Percentiles rank a stretch among this genome's conserved stretches.
phyloP scores from a whole-genome alignment of 1,140 invertebrate genomes.

The Drosophila sturtevanti region DNA sequence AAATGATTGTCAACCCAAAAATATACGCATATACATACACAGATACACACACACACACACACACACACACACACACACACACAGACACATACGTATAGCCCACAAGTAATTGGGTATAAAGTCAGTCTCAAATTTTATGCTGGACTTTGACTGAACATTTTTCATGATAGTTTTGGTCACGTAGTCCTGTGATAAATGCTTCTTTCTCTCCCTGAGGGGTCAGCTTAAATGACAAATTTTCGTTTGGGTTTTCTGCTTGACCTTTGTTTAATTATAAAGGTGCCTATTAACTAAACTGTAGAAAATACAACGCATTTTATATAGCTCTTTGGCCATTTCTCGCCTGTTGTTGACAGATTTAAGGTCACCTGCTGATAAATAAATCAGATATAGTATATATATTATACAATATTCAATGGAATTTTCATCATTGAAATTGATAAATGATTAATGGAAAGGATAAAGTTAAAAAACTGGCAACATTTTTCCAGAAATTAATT shows the following conservation, averaged over 20 bases:
- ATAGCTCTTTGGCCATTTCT: not conserved
- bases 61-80: not conserved
- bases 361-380: constrained; percentile 1
- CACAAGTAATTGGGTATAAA: not conserved
- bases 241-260: constrained; percentile 26
- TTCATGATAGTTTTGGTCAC: constrained; percentile 62
- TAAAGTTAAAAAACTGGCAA: not conserved
- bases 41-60: not conserved
- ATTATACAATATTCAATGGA: not conserved
- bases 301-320: not conserved
- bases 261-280: constrained; percentile 70
- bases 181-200: constrained; percentile 60
- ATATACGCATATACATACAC: not conserved
- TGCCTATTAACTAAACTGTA: constrained; percentile 46
- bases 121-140: not conserved
- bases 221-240: constrained; percentile 61
- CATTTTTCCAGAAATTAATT: constrained; percentile 2
- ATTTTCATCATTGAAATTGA: not conserved
- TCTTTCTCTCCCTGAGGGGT: constrained; percentile 9
- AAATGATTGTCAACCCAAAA: not conserved
- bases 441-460: not conserved
- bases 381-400: not conserved
- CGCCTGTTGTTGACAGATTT: not conserved
- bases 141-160: constrained; percentile 21
- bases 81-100: not conserved